A percentile compares a stretch with the other conserved stretches of the same genome.
Conservation (phyloP, 2,113 vertebrate genomes). For the Ceuthmochares aereus region DNA sequence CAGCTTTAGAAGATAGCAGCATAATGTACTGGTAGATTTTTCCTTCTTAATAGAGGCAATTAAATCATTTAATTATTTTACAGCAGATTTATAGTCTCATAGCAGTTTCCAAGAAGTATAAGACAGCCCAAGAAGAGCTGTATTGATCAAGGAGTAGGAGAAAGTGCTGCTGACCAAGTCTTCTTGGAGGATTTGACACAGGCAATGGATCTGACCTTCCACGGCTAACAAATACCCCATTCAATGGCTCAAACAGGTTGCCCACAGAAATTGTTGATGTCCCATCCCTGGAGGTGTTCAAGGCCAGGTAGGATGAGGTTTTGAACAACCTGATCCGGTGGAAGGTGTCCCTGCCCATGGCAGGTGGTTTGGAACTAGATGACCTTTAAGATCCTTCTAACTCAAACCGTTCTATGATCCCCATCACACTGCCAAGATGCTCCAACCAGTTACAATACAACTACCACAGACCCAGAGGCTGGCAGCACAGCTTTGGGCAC, state of each 20-base stretch:
- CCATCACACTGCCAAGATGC: neutral
- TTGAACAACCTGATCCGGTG: too few species aligned
- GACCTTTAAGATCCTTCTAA: too few species aligned
- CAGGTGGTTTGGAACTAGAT: too few species aligned
- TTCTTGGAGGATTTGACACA: neutral
- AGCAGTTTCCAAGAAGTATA: neutral
- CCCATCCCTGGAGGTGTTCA: too few species aligned
- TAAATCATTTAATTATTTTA: constrained; percentile 26
- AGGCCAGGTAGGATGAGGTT: too few species aligned
- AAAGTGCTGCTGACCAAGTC: neutral
- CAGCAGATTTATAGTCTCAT: neutral
- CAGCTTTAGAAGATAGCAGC: neutral
- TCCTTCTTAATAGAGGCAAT: constrained; percentile 20
- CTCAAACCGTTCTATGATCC: too few species aligned
- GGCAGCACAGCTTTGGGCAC: neutral
- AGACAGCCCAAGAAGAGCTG: neutral
- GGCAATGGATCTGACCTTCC: neutral
- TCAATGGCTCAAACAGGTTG: neutral
- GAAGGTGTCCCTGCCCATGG: too few species aligned
- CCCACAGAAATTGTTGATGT: too few species aligned
- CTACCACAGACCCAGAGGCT: neutral
- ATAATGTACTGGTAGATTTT: neutral
- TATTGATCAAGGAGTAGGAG: neutral
- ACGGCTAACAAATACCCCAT: neutral
- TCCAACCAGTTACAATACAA: neutral